Percentiles rank a stretch among this genome's conserved stretches.
Evolutionary conservation across 2,888 invertebrate species (phyloP).

Genomic region (Leptopilina syphax): DNA sequence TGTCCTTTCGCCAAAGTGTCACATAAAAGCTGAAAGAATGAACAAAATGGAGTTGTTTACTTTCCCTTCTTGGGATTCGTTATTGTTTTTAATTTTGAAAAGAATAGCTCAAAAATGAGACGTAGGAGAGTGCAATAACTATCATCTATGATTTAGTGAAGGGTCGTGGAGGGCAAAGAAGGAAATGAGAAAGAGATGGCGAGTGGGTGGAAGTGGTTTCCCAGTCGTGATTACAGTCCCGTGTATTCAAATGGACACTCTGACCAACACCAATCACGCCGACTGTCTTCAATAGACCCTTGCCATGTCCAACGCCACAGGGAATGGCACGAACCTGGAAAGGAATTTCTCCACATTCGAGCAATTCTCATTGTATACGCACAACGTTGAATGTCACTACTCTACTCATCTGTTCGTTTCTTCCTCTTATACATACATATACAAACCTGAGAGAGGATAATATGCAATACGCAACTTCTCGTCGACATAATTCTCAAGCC

Average conservation of each 20-base stretch:
- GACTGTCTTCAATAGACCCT: slow-evolving; percentile 72
- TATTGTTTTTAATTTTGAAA: too few species aligned
- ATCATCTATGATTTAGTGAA: slow-evolving; percentile 48
- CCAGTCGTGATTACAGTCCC: slow-evolving; percentile 74
- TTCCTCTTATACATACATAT: slow-evolving; percentile 46
- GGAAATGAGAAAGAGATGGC: slow-evolving; percentile 46
- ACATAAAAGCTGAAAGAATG: too few species aligned
- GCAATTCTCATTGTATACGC: slow-evolving; percentile 9
- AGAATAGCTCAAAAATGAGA: too few species aligned
- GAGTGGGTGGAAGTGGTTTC: slow-evolving; percentile 54
- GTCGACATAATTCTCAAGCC: slow-evolving; percentile 45
- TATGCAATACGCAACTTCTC: slow-evolving; percentile 66
- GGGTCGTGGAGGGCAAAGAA: slow-evolving; percentile 54
- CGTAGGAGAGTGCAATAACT: slow-evolving; percentile 55
- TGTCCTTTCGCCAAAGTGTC: too few species aligned
- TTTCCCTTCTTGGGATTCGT: too few species aligned
- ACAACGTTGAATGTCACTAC: slow-evolving; percentile 17
- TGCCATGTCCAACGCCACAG: slow-evolving; percentile 57
- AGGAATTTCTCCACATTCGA: slow-evolving; percentile 6
- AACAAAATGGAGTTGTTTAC: too few species aligned
- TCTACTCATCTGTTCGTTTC: slow-evolving; percentile 11
- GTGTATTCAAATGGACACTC: slow-evolving; percentile 76
- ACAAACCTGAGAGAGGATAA: slow-evolving; percentile 62
- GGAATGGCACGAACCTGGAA: slow-evolving; percentile 47
- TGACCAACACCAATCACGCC: slow-evolving; percentile 74